These are phyloP conservation scores for Cynopterus sphinx DNA, from an alignment of 2,797 vertebrate species.

Conservation along the genomic window DNA sequence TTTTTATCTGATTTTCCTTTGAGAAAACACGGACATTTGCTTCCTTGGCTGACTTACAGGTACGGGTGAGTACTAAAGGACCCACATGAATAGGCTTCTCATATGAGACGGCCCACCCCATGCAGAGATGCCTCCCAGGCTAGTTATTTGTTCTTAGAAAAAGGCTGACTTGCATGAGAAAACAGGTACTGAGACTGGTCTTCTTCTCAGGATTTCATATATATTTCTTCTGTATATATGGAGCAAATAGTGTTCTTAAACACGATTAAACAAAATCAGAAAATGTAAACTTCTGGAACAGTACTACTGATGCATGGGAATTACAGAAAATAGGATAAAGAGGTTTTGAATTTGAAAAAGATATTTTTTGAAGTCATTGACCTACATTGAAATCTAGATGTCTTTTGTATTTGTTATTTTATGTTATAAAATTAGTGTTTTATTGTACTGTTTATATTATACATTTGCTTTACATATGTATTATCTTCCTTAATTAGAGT, in stretches of 20 bases:
- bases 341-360: background rate
- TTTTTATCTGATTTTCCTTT: conserved; percentile 75
- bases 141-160: background rate
- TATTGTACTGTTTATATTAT: background rate
- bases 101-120: conserved; percentile 20
- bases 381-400: background rate
- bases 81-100: conserved; percentile 37
- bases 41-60: conserved; percentile 71
- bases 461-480: background rate
- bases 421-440: background rate
- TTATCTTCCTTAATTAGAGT: background rate
- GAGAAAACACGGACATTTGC: conserved; percentile 60
- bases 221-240: background rate
- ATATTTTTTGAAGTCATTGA: background rate
- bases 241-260: background rate
- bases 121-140: conserved; percentile 39
- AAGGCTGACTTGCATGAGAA: background rate
- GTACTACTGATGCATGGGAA: background rate
- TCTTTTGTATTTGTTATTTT: background rate
- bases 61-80: conserved; percentile 17
- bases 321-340: background rate
- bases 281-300: background rate
- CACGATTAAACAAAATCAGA: background rate
- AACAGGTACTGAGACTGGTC: background rate
- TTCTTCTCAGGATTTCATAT: background rate